A percentile compares a stretch with the other conserved stretches of the same genome.
phyloP scores from a whole-genome alignment of 1,140 invertebrate species.

The Coelopa frigida region DNA sequence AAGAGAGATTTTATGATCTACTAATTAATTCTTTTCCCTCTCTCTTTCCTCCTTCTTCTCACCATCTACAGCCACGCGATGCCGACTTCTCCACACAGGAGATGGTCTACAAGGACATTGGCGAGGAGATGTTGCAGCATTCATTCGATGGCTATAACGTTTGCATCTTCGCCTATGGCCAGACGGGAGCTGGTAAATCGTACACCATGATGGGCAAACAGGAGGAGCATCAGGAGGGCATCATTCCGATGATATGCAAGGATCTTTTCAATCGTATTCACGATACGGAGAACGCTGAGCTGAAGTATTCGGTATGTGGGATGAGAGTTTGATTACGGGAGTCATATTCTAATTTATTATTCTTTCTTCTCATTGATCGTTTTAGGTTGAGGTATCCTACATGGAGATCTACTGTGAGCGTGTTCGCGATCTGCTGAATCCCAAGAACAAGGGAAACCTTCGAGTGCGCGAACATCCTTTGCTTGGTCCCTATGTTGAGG shows the following conservation, averaged over 20 bases:
- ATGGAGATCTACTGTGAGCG: slow-evolving; percentile 99
- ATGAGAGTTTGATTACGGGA: not conserved
- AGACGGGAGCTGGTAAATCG: slow-evolving; percentile 98
- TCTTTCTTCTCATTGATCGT: slow-evolving; percentile 8
- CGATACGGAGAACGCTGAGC: slow-evolving; percentile 63
- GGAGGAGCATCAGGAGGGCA: slow-evolving; percentile 92
- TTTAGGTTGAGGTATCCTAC: slow-evolving; percentile 79
- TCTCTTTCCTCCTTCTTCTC: not conserved
- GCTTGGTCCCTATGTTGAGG: slow-evolving; percentile 96
- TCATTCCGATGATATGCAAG: slow-evolving; percentile 96
- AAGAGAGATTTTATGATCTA: too few relatives aligned
- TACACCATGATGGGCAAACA: slow-evolving; percentile 99
- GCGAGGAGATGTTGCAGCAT: slow-evolving; percentile 97
- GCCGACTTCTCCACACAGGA: slow-evolving; percentile 86
- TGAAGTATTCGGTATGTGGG: slow-evolving; percentile 78
- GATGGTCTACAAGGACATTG: slow-evolving; percentile 97
- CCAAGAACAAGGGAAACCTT: slow-evolving; percentile 94
- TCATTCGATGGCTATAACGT: slow-evolving; percentile 99
- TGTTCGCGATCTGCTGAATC: slow-evolving; percentile 93
- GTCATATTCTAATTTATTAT: not conserved
- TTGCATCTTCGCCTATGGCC: slow-evolving; percentile 99
- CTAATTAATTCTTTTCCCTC: not conserved
- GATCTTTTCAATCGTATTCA: slow-evolving; percentile 89
- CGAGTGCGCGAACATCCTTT: slow-evolving; percentile 95
- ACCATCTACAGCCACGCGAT: slow-evolving; percentile 61